Evolutionary conservation across 2,113 vertebrate genomes (phyloP), one percentile per base, ranked within the genome.

Genomic region (Odontophorus gujanensis): DNA sequence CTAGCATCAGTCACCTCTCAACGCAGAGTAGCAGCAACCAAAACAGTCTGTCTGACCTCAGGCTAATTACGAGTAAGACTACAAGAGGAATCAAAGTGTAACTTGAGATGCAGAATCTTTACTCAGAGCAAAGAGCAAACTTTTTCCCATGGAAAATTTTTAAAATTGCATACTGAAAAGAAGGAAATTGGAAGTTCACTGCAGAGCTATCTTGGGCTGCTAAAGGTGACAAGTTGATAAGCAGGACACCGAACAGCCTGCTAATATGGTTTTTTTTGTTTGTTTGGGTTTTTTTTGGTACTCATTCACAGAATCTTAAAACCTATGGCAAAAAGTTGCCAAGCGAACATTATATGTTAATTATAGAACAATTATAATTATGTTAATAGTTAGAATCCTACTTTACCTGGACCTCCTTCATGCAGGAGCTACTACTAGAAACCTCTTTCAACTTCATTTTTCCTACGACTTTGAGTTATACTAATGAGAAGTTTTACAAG

Each of bases 1-100:
- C 43, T 15, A 59, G n/a, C 11, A 18, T 20, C 48, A 78, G 34
- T 28, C 24, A 32, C 9, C 13, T 38, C 0, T 0, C n/a, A 69
- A 88, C 7, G 5, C 47, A 50, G 30, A 47, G 47, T 62, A 87
- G 66, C 42, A 78, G 66, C 38, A 72, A 58, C 22, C 74, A 38
- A 28, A 67, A 62, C 9, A 78, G 6, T 14, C 9, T 59, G 7
- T 32, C 25, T n/a, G 81, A 61, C 10, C 42, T 55, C 47, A 67
- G 20, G 32, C 20, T 73, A 77, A 58, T 62, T 62, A 42, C 38
- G 21, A 87, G 57, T 1, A 6, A 25, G 30, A 78, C 0, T 1
- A 71, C 28, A 55, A 61, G 76, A 43, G 10, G 6, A 89, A 84
- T 38, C 26, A 7, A 3, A 63, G 25, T 0, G 7, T 13, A 78